These are phyloP conservation scores for Amazonetta brasiliensis DNA, from an alignment of 2,797 vertebrate genomes.

Conservation along the genomic window DNA sequence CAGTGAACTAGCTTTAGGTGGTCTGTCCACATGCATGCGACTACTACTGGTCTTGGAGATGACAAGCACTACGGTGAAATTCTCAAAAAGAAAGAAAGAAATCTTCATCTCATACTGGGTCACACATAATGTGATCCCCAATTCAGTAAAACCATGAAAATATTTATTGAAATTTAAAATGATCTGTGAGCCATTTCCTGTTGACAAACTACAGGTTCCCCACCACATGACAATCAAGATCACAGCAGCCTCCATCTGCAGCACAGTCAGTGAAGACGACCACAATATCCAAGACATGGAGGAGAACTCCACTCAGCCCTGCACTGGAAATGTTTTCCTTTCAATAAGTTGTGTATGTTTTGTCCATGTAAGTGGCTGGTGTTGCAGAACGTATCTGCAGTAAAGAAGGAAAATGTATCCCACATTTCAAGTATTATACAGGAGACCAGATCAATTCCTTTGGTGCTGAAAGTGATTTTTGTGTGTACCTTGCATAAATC, in stretches of 20 bases:
- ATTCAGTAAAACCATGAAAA: background rate
- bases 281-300: background rate
- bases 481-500: background rate
- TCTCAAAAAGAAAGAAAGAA: background rate
- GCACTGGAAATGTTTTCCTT: background rate
- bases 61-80: background rate
- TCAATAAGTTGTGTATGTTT: background rate
- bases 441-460: background rate
- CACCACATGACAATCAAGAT: background rate
- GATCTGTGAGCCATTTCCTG: constrained; percentile 30
- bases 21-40: background rate
- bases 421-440: background rate
- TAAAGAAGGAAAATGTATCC: background rate
- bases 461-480: background rate
- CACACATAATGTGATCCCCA: fast-evolving
- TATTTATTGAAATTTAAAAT: constrained; percentile 21
- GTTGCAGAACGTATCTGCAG: background rate
- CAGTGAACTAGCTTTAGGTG: background rate
- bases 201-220: background rate
- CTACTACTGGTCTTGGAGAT: background rate
- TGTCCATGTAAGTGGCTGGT: background rate
- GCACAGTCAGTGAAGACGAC: background rate
- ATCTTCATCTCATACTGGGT: background rate
- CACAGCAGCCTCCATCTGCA: fast-evolving
- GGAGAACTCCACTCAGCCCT: background rate